phyloP scores from a whole-genome alignment of 2,113 vertebrate species.

The Pseudonaja textilis region DNA sequence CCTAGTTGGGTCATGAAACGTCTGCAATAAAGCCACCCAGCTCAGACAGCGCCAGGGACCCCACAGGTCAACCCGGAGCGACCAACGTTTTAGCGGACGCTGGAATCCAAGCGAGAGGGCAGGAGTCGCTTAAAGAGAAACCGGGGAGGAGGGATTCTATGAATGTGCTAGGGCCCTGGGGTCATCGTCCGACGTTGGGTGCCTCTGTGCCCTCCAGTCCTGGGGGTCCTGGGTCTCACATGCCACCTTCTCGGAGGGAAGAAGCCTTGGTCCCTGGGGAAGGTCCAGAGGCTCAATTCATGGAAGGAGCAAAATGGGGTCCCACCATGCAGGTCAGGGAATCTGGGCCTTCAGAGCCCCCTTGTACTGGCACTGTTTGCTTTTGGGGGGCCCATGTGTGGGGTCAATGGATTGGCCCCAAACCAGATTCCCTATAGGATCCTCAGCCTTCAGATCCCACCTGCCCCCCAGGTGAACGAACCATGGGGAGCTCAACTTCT shows the following conservation, averaged over 20 bases:
- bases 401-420: neutral
- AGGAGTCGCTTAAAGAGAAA: neutral
- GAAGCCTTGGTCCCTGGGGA: neutral
- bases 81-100: neutral
- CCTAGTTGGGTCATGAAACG: too few species aligned
- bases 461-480: neutral
- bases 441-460: neutral
- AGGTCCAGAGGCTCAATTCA: neutral
- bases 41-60: too few species aligned
- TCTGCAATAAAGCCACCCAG: too few species aligned
- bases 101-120: neutral
- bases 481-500: fast-evolving
- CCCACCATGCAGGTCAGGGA: neutral
- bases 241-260: neutral
- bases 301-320: neutral
- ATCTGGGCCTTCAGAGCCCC: neutral
- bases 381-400: neutral
- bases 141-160: neutral
- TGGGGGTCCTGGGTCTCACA: neutral
- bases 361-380: neutral
- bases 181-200: neutral
- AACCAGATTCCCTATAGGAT: neutral
- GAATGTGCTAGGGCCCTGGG: neutral
- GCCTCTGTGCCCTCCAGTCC: neutral
- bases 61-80: too few species aligned